Evolutionary conservation across 2,797 vertebrate genomes (phyloP), one percentile per base, ranked within the genome.

Genomic region (Characodon lateralis): DNA sequence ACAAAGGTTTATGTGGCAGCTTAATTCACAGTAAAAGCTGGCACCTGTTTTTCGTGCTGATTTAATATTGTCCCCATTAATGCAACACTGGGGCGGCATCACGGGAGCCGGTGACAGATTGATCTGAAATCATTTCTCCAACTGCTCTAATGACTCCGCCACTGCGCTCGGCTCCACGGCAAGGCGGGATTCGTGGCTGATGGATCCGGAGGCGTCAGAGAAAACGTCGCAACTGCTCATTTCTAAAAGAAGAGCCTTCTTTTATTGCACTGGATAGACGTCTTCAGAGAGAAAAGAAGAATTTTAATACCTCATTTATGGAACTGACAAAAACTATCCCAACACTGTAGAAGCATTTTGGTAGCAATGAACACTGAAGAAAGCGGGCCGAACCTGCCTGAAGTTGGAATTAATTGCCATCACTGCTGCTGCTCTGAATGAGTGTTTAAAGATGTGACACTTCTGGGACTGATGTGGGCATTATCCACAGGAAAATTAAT

Each of bases 21-120:
- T 91, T 94, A 93, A 94, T 93, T 91, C 88, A 86, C 83, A 91
- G 80, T 84, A 87, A 82, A 90, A 78, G 76, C 71, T 88, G 80
- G 71, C 84, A 91, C 85, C 85, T 90, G 86, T 78, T 89, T 87
- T 83, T 86, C 84, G 70, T 22, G 72, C 81, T 82, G 89, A 87
- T 88, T 89, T 89, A 87, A 88, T 93, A 88, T 88, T 77, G 74
- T 80, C 76, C 78, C 89, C 69, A 86, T 85, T 88, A 88, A 68
- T 31, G 43, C 78, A 51, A 39, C 16, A 18, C 81, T 56, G 46
- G 61, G 79, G 79, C 48, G 76, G 71, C 73, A 85, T 71, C 81
- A 72, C 59, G 75, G 86, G 80, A 76, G 84, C 77, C 72, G 78
- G 77, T 85, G 88, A 90, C 89, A 84, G 83, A 79, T 77, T 80